Percentiles rank a stretch among this genome's conserved stretches.
Conservation (phyloP, 2,888 invertebrate genomes). For the Phaonia tiefii region DNA sequence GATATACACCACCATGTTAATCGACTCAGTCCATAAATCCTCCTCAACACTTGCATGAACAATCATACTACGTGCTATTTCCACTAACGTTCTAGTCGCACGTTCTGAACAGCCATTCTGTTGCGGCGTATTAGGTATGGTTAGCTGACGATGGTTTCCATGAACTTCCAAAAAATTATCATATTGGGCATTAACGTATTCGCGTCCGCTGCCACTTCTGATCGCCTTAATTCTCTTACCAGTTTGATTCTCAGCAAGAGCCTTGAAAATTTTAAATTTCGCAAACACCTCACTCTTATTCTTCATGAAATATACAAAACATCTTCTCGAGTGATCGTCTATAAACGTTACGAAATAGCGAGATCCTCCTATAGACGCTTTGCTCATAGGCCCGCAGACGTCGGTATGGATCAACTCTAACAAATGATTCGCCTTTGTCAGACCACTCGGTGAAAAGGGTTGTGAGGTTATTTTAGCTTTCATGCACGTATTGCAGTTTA, state of each 20-base stretch:
- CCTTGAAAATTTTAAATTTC: slow-evolving; percentile 45
- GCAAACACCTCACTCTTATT: slow-evolving; percentile 19
- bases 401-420: slow-evolving; percentile 39
- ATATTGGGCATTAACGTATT: background rate
- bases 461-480: slow-evolving; percentile 22
- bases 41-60: background rate
- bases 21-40: background rate
- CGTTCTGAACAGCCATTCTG: slow-evolving; percentile 3
- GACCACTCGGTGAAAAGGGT: slow-evolving; percentile 8
- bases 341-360: slow-evolving; percentile 51
- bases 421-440: background rate
- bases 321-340: slow-evolving; percentile 35
- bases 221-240: slow-evolving; percentile 12
- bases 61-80: too few species aligned
- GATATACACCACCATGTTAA: background rate
- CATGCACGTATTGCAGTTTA: slow-evolving; percentile 27
- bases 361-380: slow-evolving; percentile 6
- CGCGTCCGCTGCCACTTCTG: slow-evolving; percentile 1
- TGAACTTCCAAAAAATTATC: background rate
- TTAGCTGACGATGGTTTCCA: slow-evolving; percentile 7
- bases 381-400: slow-evolving; percentile 47
- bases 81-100: slow-evolving; percentile 2
- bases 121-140: slow-evolving; percentile 13
- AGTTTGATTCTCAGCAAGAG: slow-evolving; percentile 44
- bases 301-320: slow-evolving; percentile 51